Evolutionary conservation across 2,113 vertebrate species (phyloP), one percentile per base, ranked within the genome.

Genomic region (Phalacrocorax carbo): DNA sequence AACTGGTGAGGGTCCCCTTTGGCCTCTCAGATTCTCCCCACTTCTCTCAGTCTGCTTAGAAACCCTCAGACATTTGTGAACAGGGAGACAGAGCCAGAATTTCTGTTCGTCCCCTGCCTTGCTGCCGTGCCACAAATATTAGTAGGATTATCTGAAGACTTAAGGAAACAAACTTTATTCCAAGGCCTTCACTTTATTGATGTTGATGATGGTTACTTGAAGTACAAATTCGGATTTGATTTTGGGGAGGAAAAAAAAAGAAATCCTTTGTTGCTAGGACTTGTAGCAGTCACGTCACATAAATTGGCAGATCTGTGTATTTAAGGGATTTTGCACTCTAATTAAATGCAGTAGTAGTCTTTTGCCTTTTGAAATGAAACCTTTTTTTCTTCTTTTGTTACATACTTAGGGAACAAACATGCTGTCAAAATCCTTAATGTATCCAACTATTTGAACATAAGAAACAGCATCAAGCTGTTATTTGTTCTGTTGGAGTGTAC

Each of bases 391-490:
- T 15, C 11, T 58, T 62, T 65, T 77, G 60, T 55, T 92, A 2
- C 60, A 46, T 79, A 81, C 42, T 84, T 75, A 86, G 25, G 69
- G 69, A 96, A 85, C 60, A 96, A 97, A 86, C 48, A 61, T 46
- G 62, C 77, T 96, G 88, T 82, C 93, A 93, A 78, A 92, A 91
- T 82, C 86, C 79, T 87, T 76, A 88, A 73, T 48, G 13, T 82
- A 72, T 88, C 86, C 91, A 80, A 48, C 75, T 93, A 77, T 96
- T 88, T 95, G 60, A 96, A 95, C 73, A 76, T 68, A 78, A 96
- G 80, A 94, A 92, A 26, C 70, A 96, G 29, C 61, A 93, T 79
- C 77, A 77, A 93, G 94, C 85, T 96, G 65, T 73, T 83, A 60
- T 86, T 75, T 93, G 86, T 91, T 95, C 64, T 55, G 48, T 68